These are phyloP conservation scores for Puma concolor DNA, from an alignment of 2,113 vertebrate species.

Conservation along the genomic window DNA sequence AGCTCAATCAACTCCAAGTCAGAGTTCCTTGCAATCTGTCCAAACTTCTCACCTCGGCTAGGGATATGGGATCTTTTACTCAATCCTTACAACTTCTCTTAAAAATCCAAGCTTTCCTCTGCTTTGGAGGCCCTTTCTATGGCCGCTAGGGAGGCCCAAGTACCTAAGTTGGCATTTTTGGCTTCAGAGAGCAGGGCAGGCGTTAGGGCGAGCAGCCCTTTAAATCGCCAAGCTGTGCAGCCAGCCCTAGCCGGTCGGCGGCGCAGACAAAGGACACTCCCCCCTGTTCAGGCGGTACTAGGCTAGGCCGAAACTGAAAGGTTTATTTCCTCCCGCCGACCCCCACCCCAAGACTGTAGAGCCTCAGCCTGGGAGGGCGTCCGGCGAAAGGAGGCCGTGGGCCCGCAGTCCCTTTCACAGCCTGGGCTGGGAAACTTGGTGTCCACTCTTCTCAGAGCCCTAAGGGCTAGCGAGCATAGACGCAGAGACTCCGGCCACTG, in stretches of 20 bases:
- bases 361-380: neutral
- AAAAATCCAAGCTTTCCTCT: neutral
- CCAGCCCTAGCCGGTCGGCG: neutral
- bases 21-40: neutral
- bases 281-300: neutral
- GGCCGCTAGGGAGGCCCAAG: neutral
- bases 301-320: conserved; percentile 6
- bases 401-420: too few species aligned
- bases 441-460: neutral
- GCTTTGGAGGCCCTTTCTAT: neutral
- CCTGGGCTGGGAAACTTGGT: accelerated
- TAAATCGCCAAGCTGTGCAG: neutral
- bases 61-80: neutral
- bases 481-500: neutral
- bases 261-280: conserved; percentile 51
- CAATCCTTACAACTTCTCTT: neutral
- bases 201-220: neutral
- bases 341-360: neutral
- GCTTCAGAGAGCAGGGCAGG: neutral
- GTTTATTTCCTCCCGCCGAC: neutral
- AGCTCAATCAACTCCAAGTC: neutral
- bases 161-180: neutral
- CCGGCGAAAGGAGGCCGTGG: neutral
- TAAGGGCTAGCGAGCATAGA: neutral
- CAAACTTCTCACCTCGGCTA: neutral